These are phyloP conservation scores for Disparrhopalites patrizii DNA, from an alignment of 2,888 invertebrate genomes.

Conservation along the genomic window DNA sequence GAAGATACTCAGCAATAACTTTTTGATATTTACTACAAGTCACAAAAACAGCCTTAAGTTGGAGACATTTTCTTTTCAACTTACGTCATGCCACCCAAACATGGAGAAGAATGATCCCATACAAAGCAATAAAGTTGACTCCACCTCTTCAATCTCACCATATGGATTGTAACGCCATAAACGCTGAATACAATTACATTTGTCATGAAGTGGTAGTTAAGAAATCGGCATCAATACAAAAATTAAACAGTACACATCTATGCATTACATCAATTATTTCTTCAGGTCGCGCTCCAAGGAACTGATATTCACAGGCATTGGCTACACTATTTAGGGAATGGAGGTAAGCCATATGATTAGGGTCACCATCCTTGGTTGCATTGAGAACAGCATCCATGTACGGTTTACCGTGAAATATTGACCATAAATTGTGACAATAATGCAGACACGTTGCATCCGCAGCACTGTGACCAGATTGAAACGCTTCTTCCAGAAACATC, in stretches of 20 bases:
- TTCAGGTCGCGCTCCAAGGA: conserved; percentile 20
- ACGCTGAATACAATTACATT: conserved; percentile 15
- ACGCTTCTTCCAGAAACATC: conserved; percentile 43
- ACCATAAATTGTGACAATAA: conserved; percentile 46
- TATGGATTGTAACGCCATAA: conserved; percentile 39
- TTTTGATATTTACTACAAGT: no score
- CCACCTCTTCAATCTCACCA: conserved; percentile 39
- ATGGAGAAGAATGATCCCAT: conserved; percentile 36
- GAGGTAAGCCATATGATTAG: conserved; percentile 42
- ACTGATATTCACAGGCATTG: conserved; percentile 39
- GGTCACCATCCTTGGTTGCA: conserved; percentile 35
- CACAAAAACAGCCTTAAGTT: no score
- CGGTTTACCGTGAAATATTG: conserved; percentile 37
- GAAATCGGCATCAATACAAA: not conserved
- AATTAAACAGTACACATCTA: no score
- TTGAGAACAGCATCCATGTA: conserved; percentile 37
- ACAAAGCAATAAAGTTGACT: conserved; percentile 33
- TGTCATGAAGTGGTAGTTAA: not conserved
- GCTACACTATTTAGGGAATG: conserved; percentile 39
- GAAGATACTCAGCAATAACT: no score
- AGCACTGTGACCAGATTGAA: conserved; percentile 43
- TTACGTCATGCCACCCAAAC: conserved; percentile 43
- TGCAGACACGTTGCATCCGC: conserved; percentile 43
- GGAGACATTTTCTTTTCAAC: no score
- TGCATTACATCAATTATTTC: conserved; percentile 36